Evolutionary conservation across 2,113 vertebrate species (phyloP).

Genomic region (Laticauda colubrina): DNA sequence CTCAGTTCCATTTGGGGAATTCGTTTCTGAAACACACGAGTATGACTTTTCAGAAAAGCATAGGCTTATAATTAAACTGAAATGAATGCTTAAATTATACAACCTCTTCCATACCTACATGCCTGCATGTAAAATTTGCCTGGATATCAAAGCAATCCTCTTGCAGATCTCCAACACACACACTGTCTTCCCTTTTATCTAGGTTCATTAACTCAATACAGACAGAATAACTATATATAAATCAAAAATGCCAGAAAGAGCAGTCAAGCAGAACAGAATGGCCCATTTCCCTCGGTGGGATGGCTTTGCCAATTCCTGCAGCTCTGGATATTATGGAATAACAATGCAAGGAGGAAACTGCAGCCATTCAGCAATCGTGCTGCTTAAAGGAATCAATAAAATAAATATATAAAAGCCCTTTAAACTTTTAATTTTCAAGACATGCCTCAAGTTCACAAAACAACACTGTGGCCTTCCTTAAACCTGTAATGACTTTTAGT

Average conservation of each 20-base stretch:
- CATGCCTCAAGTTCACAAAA: not conserved
- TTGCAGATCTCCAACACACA: constrained; percentile 49
- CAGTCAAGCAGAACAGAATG: constrained; percentile 65
- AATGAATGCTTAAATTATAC: constrained; percentile 46
- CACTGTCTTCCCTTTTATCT: constrained; percentile 35
- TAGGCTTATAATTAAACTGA: constrained; percentile 48
- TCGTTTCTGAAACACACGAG: constrained; percentile 66
- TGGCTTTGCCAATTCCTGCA: constrained; percentile 66
- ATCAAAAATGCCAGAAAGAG: constrained; percentile 48
- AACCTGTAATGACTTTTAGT: not conserved
- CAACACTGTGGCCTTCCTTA: not conserved
- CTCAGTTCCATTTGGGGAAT: constrained; percentile 37
- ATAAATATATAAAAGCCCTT: constrained; percentile 8
- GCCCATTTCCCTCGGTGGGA: constrained; percentile 62
- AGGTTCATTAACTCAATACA: constrained; percentile 51
- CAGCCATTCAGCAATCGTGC: not conserved
- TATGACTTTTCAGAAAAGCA: constrained; percentile 65
- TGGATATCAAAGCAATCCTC: not conserved
- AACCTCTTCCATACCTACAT: constrained; percentile 71
- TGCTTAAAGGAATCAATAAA: not conserved
- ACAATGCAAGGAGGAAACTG: not conserved
- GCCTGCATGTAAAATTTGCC: constrained; percentile 82
- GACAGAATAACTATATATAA: constrained; percentile 58
- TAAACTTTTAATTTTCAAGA: not conserved
- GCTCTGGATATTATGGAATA: constrained; percentile 10